Base-by-base conservation (phyloP, 2,113 vertebrate genomes). In the Lamprotornis superbus region DNA sequence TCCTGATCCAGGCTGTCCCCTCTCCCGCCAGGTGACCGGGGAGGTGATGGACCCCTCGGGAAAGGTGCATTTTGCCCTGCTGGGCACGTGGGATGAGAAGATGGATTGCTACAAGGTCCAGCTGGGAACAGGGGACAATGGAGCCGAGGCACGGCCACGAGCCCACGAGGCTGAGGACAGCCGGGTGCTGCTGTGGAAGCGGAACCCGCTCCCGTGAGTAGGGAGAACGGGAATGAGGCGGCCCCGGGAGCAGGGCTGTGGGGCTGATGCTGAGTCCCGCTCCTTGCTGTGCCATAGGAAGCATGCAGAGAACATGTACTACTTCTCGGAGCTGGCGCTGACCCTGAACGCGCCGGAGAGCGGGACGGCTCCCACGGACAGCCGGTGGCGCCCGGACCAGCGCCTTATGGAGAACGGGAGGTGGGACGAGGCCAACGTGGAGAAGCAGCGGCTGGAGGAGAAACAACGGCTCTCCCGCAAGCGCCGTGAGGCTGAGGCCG, bases 41-140 rank as follows among this genome's bases (percentile, higher is more conserved):
- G 99, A 99, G 56, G 99, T 99, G 75, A 98, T 97, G 0, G 99
- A 99, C 83, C 98, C 98, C 19, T 95, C 98, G 1, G 99, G 99
- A 24, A 99, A 98, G 95, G 98, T 99, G 33, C 99, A 99, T 84
- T 99, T 98, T 10, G 97, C 98, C 64, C 97, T 99, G 14, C 98
- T 99, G 44, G 99, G 99, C 27, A 99, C 99, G 0, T 99, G 99
- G 99, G 99, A 99, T 21, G 99, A 99, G 97, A 99, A 99, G 97
- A 99, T 99, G 98, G 99, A 99, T 90, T 99, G 98, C 81, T 99
- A 98, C 83, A 98, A 98, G 93, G 98, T 99, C 59, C 98, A 98
- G 21, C 92, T 97, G 49, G 98, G 97, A 76, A 39, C 95, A 3
- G 98, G 98, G 13, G 99, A 99, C 55, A 99, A 99, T 1, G 98